phyloP scores from a whole-genome alignment of 2,113 vertebrate genomes.

The Micronycteris hirsuta region DNA sequence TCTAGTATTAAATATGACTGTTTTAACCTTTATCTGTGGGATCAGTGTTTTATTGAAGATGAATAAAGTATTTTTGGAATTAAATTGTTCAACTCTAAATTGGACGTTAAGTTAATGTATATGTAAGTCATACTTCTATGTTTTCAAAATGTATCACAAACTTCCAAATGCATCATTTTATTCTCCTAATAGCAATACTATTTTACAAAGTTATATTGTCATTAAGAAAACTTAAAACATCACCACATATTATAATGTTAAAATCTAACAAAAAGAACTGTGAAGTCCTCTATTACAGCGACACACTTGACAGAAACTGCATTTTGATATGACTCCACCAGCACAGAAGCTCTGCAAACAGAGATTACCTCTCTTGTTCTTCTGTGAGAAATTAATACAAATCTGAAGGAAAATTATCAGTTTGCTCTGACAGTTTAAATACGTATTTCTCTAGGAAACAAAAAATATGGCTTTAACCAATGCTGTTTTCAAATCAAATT shows the following conservation, averaged over 20 bases:
- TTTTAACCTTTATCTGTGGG: neutral
- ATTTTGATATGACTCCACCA: slow-evolving; percentile 45
- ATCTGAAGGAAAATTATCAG: slow-evolving; percentile 65
- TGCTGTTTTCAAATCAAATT: slow-evolving; percentile 61
- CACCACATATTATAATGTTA: slow-evolving; percentile 1
- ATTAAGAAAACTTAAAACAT: slow-evolving; percentile 54
- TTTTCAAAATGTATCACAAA: slow-evolving; percentile 54
- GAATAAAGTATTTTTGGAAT: slow-evolving; percentile 20
- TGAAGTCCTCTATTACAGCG: slow-evolving; percentile 27
- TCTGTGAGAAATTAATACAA: slow-evolving; percentile 61
- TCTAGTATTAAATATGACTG: neutral
- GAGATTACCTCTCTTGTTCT: slow-evolving; percentile 44
- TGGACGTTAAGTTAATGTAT: neutral
- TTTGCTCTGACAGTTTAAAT: slow-evolving; percentile 63
- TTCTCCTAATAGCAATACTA: slow-evolving; percentile 45
- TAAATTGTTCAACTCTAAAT: slow-evolving; percentile 30
- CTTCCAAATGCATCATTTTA: slow-evolving; percentile 41
- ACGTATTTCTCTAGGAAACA: slow-evolving; percentile 26
- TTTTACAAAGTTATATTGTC: slow-evolving; percentile 48
- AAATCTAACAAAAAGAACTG: slow-evolving; percentile 61
- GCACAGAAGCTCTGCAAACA: slow-evolving; percentile 44
- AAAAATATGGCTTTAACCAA: slow-evolving; percentile 41
- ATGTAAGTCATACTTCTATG: slow-evolving; percentile 20
- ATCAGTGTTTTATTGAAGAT: slow-evolving; percentile 4
- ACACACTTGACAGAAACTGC: slow-evolving; percentile 48